Conservation (phyloP, 1,140 invertebrate genomes). For the Zaprionus ornatus region DNA sequence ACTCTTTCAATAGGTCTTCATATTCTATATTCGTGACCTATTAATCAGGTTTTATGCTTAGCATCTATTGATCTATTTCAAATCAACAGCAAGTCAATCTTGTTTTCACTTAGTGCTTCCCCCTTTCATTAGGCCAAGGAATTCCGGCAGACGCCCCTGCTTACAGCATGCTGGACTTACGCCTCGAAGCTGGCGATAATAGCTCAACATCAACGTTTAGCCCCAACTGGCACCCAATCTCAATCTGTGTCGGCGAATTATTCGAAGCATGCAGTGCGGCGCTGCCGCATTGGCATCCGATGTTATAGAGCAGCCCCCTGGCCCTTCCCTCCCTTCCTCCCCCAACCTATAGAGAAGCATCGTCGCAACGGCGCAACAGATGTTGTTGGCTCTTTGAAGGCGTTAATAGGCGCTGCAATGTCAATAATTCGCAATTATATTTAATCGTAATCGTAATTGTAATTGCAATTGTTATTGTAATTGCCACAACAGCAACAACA, state of each 20-base stretch:
- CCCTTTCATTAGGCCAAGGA: conserved; percentile 13
- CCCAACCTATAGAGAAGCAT: background rate
- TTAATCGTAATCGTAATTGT: conserved; percentile 59
- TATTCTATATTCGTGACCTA: background rate
- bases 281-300: conserved; percentile 66
- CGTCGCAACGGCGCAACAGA: background rate
- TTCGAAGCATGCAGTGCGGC: conserved; percentile 72
- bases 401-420: conserved; percentile 78
- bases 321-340: background rate
- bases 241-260: conserved; percentile 74
- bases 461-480: conserved; percentile 72
- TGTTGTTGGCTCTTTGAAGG: conserved; percentile 43
- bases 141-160: conserved; percentile 2
- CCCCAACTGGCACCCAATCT: conserved; percentile 63
- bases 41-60: background rate
- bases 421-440: conserved; percentile 80
- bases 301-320: conserved; percentile 33
- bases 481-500: conserved; percentile 63
- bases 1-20: background rate
- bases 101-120: background rate
- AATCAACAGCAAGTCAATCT: background rate
- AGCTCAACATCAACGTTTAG: conserved; percentile 61
- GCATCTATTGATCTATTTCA: background rate
- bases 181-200: conserved; percentile 57
- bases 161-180: conserved; percentile 24